A percentile compares a stretch with the other conserved stretches of the same genome.
Conservation (phyloP, 2,113 vertebrate genomes). For the Phrynosoma blainvillii region DNA sequence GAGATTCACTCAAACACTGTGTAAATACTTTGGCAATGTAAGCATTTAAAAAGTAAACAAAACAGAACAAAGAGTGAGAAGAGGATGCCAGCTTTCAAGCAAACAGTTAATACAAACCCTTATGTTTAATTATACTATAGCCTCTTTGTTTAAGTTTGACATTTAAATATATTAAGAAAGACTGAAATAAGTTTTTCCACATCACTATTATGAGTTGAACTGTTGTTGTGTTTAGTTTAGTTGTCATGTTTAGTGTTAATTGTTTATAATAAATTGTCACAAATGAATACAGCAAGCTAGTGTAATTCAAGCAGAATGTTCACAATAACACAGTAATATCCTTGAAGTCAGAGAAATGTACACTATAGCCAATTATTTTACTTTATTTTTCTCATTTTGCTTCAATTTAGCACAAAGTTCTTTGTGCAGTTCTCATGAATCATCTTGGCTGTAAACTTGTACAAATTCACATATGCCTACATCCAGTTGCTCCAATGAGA, state of each 20-base stretch:
- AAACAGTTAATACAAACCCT: constrained; percentile 51
- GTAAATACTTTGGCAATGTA: constrained; percentile 56
- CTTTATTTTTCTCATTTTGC: constrained; percentile 48
- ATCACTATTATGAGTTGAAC: constrained; percentile 62
- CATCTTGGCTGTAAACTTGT: background rate
- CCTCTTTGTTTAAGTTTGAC: constrained; percentile 59
- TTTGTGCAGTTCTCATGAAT: background rate
- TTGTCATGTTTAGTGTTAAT: constrained; percentile 65
- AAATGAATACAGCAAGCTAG: constrained; percentile 61
- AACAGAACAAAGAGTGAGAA: constrained; percentile 54
- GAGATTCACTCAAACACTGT: constrained; percentile 57
- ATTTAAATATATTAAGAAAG: constrained; percentile 55
- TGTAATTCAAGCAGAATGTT: constrained; percentile 64
- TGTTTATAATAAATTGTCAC: constrained; percentile 63
- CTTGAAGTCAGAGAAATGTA: constrained; percentile 43
- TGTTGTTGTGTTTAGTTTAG: constrained; percentile 61
- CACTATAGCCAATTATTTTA: background rate
- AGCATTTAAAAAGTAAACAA: constrained; percentile 71
- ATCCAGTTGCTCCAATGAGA: background rate
- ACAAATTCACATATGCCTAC: background rate
- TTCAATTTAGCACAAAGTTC: background rate
- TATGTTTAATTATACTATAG: constrained; percentile 54
- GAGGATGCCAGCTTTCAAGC: constrained; percentile 38
- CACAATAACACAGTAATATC: constrained; percentile 58
- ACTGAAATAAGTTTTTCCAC: constrained; percentile 68